Conservation (phyloP, 2,888 invertebrate genomes). For the Hermodice carunculata region DNA sequence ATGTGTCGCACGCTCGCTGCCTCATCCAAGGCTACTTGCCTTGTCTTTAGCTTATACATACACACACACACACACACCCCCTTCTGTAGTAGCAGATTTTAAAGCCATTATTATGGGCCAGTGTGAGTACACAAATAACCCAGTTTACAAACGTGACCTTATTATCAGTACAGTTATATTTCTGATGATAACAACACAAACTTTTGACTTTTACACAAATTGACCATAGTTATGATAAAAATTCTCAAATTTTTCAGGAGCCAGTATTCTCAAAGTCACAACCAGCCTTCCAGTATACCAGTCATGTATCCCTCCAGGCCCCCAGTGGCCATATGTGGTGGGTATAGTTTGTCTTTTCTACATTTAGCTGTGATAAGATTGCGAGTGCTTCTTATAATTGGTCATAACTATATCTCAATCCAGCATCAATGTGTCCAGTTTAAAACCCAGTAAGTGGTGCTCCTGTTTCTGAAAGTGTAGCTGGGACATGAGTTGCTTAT, state of each 20-base stretch:
- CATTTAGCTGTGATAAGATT: background rate
- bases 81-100: background rate
- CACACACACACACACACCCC: too few relatives aligned
- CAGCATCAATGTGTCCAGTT: too few relatives aligned
- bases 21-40: too few relatives aligned
- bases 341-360: slow-evolving; percentile 21
- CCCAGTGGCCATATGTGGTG: slow-evolving; percentile 99
- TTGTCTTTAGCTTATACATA: too few relatives aligned
- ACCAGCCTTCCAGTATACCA: slow-evolving; percentile 98
- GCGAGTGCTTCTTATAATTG: background rate
- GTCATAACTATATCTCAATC: too few relatives aligned
- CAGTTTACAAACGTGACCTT: background rate
- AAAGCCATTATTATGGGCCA: background rate
- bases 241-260: slow-evolving; percentile 76
- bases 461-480: too few relatives aligned
- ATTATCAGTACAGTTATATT: background rate
- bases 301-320: slow-evolving; percentile 96
- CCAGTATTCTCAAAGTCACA: slow-evolving; percentile 88
- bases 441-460: too few relatives aligned
- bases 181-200: too few relatives aligned
- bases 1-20: too few relatives aligned
- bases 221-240: too few relatives aligned
- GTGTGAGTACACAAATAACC: background rate
- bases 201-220: too few relatives aligned
- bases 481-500: too few relatives aligned